Evolutionary conservation across 2,888 invertebrate genomes (phyloP).

Genomic region (Salticus scenicus): DNA sequence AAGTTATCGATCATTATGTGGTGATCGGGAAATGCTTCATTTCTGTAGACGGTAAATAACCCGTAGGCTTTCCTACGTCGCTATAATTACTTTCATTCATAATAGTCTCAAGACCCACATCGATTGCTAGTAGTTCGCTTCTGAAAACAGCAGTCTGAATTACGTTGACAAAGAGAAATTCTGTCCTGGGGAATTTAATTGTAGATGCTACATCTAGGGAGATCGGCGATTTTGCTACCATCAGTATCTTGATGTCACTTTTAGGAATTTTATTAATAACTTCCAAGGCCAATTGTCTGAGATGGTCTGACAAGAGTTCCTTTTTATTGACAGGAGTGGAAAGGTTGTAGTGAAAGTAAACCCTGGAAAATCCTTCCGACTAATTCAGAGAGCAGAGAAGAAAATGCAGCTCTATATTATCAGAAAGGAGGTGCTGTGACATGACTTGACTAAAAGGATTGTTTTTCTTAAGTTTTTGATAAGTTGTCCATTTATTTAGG

Average conservation of each 20-base stretch:
- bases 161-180: too few species aligned
- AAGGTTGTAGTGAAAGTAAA: neutral
- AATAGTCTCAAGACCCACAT: too few species aligned
- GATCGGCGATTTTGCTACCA: neutral
- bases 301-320: neutral
- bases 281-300: neutral
- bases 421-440: neutral
- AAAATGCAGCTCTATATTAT: conserved; percentile 1
- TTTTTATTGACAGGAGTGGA: neutral
- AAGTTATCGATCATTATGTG: too few species aligned
- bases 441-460: neutral
- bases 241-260: conserved; percentile 5
- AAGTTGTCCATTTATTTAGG: too few species aligned
- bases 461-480: neutral
- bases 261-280: neutral
- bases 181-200: neutral
- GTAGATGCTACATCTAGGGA: neutral
- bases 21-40: too few species aligned
- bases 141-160: too few species aligned
- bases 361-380: neutral
- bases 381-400: neutral
- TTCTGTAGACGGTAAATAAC: too few species aligned
- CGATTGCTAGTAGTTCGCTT: too few species aligned
- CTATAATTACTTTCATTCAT: too few species aligned
- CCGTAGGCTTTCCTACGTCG: too few species aligned